Evolutionary conservation across 2,113 vertebrate genomes (phyloP).

Genomic region (Lepus timidus): DNA sequence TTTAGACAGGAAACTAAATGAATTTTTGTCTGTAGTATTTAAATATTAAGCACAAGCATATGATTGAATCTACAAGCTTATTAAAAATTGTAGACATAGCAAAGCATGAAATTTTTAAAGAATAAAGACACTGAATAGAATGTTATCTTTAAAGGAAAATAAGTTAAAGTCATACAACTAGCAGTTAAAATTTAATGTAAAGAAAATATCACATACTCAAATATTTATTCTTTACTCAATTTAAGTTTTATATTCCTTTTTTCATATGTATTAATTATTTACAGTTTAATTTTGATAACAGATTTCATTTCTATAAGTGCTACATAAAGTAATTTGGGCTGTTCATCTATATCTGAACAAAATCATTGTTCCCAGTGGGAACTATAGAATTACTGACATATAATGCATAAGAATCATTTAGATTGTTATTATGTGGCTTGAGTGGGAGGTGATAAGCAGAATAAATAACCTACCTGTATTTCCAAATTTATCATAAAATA

Average conservation of each 20-base stretch:
- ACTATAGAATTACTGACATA: background rate
- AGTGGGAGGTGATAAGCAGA: background rate
- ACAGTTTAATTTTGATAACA: background rate
- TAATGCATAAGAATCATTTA: background rate
- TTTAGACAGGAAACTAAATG: background rate
- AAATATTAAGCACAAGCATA: background rate
- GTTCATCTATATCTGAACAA: background rate
- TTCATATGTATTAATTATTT: background rate
- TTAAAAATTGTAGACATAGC: background rate
- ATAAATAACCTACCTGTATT: background rate
- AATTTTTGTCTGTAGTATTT: background rate
- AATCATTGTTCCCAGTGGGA: background rate
- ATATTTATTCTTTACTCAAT: background rate
- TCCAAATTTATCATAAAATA: conserved; percentile 28
- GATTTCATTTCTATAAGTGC: background rate
- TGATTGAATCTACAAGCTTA: background rate
- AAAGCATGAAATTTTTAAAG: background rate
- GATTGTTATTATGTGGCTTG: background rate
- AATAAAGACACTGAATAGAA: background rate
- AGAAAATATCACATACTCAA: background rate
- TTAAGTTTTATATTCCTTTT: background rate
- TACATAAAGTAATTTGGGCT: background rate
- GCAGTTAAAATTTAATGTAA: background rate
- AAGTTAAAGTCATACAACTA: background rate
- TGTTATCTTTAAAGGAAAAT: background rate